Conservation (phyloP, 2,888 invertebrate species). For the Ophion obscuratus region DNA sequence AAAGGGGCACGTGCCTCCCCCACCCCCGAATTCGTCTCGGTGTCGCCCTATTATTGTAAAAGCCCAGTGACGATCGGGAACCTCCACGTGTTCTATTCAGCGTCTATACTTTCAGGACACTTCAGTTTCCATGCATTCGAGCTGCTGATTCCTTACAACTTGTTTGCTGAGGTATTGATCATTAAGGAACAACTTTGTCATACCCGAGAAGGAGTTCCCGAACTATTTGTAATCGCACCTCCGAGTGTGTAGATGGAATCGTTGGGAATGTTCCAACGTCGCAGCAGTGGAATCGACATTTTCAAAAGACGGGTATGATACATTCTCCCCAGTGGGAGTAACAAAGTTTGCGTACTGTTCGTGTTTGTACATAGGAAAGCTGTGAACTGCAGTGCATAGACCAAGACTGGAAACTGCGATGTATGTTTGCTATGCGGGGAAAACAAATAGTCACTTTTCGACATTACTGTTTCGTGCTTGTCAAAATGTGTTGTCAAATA, state of each 20-base stretch:
- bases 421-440: too few species aligned
- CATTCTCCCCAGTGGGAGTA: constrained; percentile 36
- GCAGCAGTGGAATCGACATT: constrained; percentile 49
- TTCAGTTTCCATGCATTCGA: not conserved
- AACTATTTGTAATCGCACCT: constrained; percentile 32
- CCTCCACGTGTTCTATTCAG: too few species aligned
- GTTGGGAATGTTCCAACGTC: constrained; percentile 44
- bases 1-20: too few species aligned
- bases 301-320: constrained; percentile 42
- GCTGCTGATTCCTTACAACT: constrained; percentile 23
- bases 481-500: too few species aligned
- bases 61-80: too few species aligned
- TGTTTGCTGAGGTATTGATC: constrained; percentile 1
- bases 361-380: constrained; percentile 11
- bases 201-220: constrained; percentile 14
- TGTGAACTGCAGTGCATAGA: constrained; percentile 16
- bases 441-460: too few species aligned
- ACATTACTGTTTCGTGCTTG: too few species aligned
- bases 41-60: too few species aligned
- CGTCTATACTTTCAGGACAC: not conserved
- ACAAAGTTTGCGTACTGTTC: constrained; percentile 47
- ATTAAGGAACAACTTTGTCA: constrained; percentile 5
- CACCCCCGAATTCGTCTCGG: too few species aligned
- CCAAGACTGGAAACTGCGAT: not conserved
- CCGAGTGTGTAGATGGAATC: constrained; percentile 15